Percentiles rank a stretch among this genome's conserved stretches.
These are phyloP conservation scores for Sturmia bella DNA, from an alignment of 2,888 invertebrate genomes.

Conservation along the genomic window DNA sequence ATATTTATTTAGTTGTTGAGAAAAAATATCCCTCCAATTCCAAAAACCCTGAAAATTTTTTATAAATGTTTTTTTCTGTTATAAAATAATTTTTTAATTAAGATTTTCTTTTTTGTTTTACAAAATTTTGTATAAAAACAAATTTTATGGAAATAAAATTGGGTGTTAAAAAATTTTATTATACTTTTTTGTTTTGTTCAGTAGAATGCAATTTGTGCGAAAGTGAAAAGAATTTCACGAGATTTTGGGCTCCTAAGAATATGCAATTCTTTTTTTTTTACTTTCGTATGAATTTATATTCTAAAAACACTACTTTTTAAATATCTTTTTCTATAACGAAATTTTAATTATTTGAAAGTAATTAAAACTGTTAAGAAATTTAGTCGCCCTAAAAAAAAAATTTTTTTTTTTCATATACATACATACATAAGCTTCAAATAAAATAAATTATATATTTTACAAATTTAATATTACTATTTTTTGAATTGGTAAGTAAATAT, in stretches of 20 bases:
- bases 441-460: neutral
- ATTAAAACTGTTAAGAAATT: neutral
- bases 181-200: neutral
- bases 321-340: conserved; percentile 47
- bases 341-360: conserved; percentile 2
- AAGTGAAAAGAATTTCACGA: neutral
- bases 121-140: conserved; percentile 72
- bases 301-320: neutral
- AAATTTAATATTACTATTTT: conserved; percentile 13
- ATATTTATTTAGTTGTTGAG: conserved; percentile 53
- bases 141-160: conserved; percentile 60
- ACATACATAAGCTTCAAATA: conserved; percentile 1
- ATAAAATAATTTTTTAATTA: conserved; percentile 61
- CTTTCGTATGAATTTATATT: conserved; percentile 1
- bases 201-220: too few relatives aligned
- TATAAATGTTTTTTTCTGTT: conserved; percentile 15
- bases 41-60: conserved; percentile 24
- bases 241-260: too few relatives aligned
- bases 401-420: too few relatives aligned
- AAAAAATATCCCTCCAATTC: conserved; percentile 45
- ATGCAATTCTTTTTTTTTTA: too few relatives aligned
- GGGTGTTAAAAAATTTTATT: conserved; percentile 28
- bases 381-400: neutral
- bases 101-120: conserved; percentile 66
- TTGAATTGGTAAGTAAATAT: conserved; percentile 46